Evolutionary conservation across 2,888 invertebrate species (phyloP).

Genomic region (Argynnis bischoffii): DNA sequence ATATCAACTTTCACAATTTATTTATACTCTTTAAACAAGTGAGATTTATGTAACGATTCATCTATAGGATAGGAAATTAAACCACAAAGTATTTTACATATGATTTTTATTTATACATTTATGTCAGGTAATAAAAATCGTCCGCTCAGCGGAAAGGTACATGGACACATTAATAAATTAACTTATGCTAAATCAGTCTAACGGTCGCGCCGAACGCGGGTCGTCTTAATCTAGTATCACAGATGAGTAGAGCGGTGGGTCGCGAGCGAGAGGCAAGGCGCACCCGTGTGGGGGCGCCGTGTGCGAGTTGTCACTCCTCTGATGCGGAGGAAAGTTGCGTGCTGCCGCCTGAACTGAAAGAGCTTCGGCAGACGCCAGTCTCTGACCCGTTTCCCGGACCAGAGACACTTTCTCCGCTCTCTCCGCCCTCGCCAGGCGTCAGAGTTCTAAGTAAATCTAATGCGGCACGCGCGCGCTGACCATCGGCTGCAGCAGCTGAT

Average conservation of each 20-base stretch:
- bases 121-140: constrained; percentile 75
- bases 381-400: constrained; percentile 71
- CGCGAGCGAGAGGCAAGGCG: constrained; percentile 62
- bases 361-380: constrained; percentile 81
- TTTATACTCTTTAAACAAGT: constrained; percentile 38
- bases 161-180: constrained; percentile 78
- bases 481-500: constrained; percentile 80
- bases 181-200: constrained; percentile 81
- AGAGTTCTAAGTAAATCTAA: constrained; percentile 70
- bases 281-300: constrained; percentile 57
- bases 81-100: constrained; percentile 64
- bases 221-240: constrained; percentile 80
- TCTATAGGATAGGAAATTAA: constrained; percentile 50
- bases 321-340: constrained; percentile 84
- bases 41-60: constrained; percentile 33
- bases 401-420: constrained; percentile 42
- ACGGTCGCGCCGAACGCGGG: constrained; percentile 78
- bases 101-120: constrained; percentile 66
- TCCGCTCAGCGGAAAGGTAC: constrained; percentile 82
- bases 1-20: constrained; percentile 37
- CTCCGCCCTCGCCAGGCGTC: constrained; percentile 70
- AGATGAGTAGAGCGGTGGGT: constrained; percentile 81
- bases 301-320: constrained; percentile 75
- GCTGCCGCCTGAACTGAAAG: constrained; percentile 85
- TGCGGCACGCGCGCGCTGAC: constrained; percentile 72